These are phyloP conservation scores for Littorina saxatilis DNA, from an alignment of 1,140 invertebrate genomes.

Conservation along the genomic window DNA sequence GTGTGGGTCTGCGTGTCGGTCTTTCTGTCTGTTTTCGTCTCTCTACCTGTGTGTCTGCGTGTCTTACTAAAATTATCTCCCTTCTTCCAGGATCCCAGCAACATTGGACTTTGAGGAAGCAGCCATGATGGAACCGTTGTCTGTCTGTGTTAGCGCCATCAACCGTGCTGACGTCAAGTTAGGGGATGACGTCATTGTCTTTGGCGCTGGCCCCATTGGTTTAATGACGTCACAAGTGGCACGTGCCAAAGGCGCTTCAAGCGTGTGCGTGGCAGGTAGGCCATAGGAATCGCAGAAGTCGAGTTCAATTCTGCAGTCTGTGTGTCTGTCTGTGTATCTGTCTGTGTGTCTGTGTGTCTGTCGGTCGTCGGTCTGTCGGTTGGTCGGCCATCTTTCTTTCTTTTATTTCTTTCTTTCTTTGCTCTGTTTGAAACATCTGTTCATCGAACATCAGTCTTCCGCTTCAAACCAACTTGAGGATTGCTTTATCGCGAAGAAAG, in stretches of 20 bases:
- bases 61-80: no score
- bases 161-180: slow-evolving; percentile 83
- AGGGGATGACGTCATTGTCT: slow-evolving; percentile 87
- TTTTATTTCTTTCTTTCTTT: no score
- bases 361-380: neutral
- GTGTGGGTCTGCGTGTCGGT: no score
- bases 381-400: no score
- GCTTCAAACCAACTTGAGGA: no score
- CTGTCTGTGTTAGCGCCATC: slow-evolving; percentile 93
- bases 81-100: slow-evolving; percentile 83
- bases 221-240: slow-evolving; percentile 24
- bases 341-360: neutral
- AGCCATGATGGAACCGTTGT: slow-evolving; percentile 92
- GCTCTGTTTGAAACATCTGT: neutral
- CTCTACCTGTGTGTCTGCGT: neutral
- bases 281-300: neutral
- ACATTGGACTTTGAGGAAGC: slow-evolving; percentile 92
- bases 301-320: neutral
- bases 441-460: neutral
- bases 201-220: slow-evolving; percentile 84
- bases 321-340: neutral
- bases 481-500: no score
- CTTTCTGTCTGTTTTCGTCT: neutral
- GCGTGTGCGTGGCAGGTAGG: slow-evolving; percentile 17
- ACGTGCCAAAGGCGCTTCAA: slow-evolving; percentile 6